Evolutionary conservation across 1,140 invertebrate species (phyloP).

Genomic region (Gryllus bimaculatus): DNA sequence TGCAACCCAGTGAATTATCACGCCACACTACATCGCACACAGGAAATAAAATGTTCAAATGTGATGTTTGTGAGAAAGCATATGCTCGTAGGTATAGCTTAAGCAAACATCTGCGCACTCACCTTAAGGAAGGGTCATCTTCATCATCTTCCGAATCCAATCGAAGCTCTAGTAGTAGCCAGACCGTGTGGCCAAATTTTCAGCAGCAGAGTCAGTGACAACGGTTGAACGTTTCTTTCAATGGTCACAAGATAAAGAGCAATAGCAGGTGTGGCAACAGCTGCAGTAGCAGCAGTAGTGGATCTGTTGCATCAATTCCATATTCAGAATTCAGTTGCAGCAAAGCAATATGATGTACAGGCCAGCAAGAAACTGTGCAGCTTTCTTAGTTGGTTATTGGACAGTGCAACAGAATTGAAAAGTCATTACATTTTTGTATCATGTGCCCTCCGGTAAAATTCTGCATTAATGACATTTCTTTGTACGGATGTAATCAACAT

Average conservation of each 20-base stretch:
- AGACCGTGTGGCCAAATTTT: background rate
- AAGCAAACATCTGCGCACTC: background rate
- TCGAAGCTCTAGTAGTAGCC: background rate
- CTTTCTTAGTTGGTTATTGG: no score
- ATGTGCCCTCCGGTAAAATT: no score
- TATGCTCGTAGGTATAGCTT: background rate
- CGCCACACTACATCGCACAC: background rate
- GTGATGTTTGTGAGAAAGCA: background rate
- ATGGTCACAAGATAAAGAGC: no score
- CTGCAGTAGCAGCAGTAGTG: no score
- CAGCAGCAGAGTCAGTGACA: background rate
- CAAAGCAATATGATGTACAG: no score
- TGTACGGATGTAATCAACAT: background rate
- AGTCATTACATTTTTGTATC: no score
- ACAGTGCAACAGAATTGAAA: no score
- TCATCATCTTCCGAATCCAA: background rate
- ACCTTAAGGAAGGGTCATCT: background rate
- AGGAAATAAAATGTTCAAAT: constrained; percentile 8
- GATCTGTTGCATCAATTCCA: no score
- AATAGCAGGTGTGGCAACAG: no score
- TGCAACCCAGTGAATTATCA: background rate
- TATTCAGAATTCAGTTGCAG: no score
- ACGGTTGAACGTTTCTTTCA: background rate
- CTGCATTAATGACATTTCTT: background rate
- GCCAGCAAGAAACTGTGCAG: no score